A percentile compares a stretch with the other conserved stretches of the same genome.
Evolutionary conservation across 2,888 invertebrate genomes (phyloP).

Genomic region (Dicyrtoma fusca): DNA sequence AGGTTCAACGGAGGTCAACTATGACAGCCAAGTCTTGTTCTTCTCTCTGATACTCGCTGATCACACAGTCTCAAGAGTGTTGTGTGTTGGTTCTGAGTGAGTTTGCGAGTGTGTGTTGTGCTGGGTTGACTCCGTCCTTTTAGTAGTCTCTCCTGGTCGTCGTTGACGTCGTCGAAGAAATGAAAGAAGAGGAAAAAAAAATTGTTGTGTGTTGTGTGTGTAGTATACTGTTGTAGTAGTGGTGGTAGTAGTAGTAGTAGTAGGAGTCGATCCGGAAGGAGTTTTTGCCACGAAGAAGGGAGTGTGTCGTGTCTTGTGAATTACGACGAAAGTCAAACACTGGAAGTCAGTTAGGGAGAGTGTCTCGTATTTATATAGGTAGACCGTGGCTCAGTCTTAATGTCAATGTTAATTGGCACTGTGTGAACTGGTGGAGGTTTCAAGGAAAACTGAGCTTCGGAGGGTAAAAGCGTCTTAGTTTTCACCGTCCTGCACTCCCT

Average conservation of each 20-base stretch:
- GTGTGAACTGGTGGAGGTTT: slow-evolving; percentile 39
- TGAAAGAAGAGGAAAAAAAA: no score
- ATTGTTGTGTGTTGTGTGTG: neutral
- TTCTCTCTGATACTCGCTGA: neutral
- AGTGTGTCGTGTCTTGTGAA: neutral
- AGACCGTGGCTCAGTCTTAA: slow-evolving; percentile 7
- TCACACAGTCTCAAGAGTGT: neutral
- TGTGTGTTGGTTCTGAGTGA: slow-evolving; percentile 24
- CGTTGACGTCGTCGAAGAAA: no score
- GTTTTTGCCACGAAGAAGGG: neutral
- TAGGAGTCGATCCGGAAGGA: slow-evolving; percentile 17
- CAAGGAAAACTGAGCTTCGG: slow-evolving; percentile 47
- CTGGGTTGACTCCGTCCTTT: no score
- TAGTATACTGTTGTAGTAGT: slow-evolving; percentile 1
- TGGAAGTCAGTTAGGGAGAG: slow-evolving; percentile 26
- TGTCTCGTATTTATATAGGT: slow-evolving; percentile 17
- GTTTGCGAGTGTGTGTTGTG: neutral
- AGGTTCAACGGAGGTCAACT: slow-evolving; percentile 40
- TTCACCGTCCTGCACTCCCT: slow-evolving; percentile 41
- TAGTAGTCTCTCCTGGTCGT: no score
- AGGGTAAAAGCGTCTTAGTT: slow-evolving; percentile 53
- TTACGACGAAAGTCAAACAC: neutral
- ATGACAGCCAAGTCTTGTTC: slow-evolving; percentile 21
- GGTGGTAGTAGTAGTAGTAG: neutral
- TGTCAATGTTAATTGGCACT: slow-evolving; percentile 14